Conservation (phyloP, 1,140 invertebrate genomes). For the Drosophila navojoa region DNA sequence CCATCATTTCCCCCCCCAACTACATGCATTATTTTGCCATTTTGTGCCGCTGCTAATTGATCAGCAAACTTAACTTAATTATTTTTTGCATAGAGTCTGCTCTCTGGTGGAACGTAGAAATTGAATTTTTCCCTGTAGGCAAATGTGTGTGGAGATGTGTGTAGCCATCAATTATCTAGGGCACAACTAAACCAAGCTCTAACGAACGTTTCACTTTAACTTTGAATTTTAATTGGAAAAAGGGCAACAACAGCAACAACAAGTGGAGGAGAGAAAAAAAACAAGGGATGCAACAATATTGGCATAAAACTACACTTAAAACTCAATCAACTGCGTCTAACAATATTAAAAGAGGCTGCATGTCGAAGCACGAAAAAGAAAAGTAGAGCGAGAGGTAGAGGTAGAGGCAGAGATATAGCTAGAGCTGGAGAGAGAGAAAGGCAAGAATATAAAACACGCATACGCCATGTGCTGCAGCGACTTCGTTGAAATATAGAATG, state of each 20-base stretch:
- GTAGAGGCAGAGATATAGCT: neutral
- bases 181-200: constrained; percentile 4
- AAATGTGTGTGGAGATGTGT: neutral
- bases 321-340: constrained; percentile 80
- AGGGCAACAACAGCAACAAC: constrained; percentile 1
- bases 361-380: neutral
- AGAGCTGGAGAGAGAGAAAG: neutral
- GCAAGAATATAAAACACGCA: constrained; percentile 49
- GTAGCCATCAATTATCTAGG: constrained; percentile 23
- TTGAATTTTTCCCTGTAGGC: constrained; percentile 23
- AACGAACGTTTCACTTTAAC: constrained; percentile 32
- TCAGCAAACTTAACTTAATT: constrained; percentile 27
- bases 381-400: neutral
- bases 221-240: constrained; percentile 66
- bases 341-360: constrained; percentile 65
- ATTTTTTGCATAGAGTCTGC: neutral
- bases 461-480: constrained; percentile 70
- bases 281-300: constrained; percentile 49
- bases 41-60: neutral
- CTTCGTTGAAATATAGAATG: constrained; percentile 75
- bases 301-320: constrained; percentile 73
- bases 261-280: constrained; percentile 9
- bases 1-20: too few species aligned
- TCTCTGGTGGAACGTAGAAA: constrained; percentile 2
- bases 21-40: too few species aligned